Evolutionary conservation across 2,888 invertebrate genomes (phyloP).

Genomic region (Cynaeus angustus): DNA sequence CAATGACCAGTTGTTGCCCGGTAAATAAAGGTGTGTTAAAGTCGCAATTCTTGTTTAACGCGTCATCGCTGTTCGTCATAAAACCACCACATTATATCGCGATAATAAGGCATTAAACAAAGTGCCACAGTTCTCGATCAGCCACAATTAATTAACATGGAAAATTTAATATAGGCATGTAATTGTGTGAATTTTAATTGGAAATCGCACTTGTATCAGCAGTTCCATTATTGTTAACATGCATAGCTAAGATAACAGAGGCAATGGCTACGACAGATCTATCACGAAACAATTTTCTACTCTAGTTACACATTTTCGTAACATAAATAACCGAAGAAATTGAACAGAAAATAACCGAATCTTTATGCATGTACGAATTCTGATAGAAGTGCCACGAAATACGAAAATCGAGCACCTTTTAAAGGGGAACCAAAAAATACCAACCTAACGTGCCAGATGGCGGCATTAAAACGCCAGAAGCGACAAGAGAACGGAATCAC

Average conservation of each 20-base stretch:
- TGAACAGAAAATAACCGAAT: conserved; percentile 32
- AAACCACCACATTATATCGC: conserved; percentile 15
- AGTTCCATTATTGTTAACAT: conserved; percentile 16
- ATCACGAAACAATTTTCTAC: conserved; percentile 46
- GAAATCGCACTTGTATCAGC: conserved; percentile 30
- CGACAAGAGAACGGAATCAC: conserved; percentile 48
- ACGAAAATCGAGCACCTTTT: conserved; percentile 46
- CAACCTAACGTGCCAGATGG: conserved; percentile 46
- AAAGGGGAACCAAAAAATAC: conserved; percentile 44
- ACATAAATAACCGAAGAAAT: conserved; percentile 21
- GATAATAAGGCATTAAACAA: conserved; percentile 38
- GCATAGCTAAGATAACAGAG: conserved; percentile 40
- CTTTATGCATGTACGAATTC: conserved; percentile 47
- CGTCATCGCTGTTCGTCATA: conserved; percentile 28
- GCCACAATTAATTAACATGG: conserved; percentile 37
- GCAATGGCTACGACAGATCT: conserved; percentile 29
- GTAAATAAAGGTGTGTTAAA: conserved; percentile 40
- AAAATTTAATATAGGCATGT: conserved; percentile 40
- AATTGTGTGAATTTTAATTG: conserved; percentile 40
- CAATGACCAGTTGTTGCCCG: conserved; percentile 39
- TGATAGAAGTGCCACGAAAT: conserved; percentile 46
- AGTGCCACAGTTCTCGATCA: conserved; percentile 36
- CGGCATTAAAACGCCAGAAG: conserved; percentile 48
- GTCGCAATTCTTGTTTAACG: conserved; percentile 33
- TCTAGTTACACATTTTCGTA: conserved; percentile 36